Conservation (phyloP, 2,797 vertebrate genomes). For the Sebastes itinus region DNA sequence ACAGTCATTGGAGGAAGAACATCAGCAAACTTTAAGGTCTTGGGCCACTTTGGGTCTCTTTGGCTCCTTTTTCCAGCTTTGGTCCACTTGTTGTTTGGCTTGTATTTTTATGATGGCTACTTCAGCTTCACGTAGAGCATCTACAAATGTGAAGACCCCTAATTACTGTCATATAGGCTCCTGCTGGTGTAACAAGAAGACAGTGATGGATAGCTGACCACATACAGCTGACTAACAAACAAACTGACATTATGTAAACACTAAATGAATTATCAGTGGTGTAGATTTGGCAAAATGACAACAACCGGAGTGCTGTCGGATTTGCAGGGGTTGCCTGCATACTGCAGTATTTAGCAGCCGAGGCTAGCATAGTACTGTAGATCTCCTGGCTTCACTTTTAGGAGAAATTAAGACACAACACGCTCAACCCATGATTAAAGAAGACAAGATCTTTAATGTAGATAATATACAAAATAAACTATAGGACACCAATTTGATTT, state of each 20-base stretch:
- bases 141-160: background rate
- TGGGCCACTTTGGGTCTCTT: background rate
- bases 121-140: background rate
- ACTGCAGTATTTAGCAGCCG: background rate
- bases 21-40: too few species aligned
- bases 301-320: background rate
- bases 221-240: constrained; percentile 23
- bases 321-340: background rate
- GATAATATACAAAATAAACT: accelerated
- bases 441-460: too few species aligned
- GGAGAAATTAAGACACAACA: too few species aligned
- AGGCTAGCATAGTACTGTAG: background rate
- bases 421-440: accelerated
- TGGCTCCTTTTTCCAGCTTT: too few species aligned
- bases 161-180: background rate
- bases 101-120: background rate
- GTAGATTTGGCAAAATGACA: background rate
- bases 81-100: background rate
- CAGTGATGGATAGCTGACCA: constrained; percentile 34
- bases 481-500: background rate
- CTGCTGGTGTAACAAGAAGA: background rate
- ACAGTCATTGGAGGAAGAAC: background rate
- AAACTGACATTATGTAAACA: constrained; percentile 17
- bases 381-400: background rate
- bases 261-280: background rate